Conservation (phyloP, 2,113 vertebrate genomes). For the Hymenochirus boettgeri region DNA sequence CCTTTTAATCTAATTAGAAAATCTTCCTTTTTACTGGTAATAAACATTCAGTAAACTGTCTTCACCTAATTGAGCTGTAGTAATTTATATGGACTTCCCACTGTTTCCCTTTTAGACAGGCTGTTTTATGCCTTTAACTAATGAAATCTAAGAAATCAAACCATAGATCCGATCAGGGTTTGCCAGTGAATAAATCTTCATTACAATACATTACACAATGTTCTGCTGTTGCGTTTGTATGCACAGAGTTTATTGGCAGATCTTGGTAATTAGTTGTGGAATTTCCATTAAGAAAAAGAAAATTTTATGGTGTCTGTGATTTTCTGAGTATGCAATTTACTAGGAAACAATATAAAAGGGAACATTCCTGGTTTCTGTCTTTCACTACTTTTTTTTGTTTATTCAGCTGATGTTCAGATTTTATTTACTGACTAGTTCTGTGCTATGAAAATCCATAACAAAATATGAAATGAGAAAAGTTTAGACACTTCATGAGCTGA, state of each 20-base stretch:
- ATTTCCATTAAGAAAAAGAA: slow-evolving; percentile 17
- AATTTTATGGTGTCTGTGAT: slow-evolving; percentile 12
- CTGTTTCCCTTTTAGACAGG: slow-evolving; percentile 66
- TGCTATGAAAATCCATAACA: too few species aligned
- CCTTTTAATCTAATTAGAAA: slow-evolving; percentile 96
- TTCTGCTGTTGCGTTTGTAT: slow-evolving; percentile 38
- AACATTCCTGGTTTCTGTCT: too few species aligned
- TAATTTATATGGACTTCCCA: slow-evolving; percentile 81
- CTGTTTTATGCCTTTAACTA: slow-evolving; percentile 89
- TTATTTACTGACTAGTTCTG: too few species aligned
- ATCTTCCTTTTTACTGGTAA: slow-evolving; percentile 81
- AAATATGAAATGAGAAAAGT: too few species aligned
- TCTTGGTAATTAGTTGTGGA: slow-evolving; percentile 25
- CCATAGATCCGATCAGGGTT: slow-evolving; percentile 76
- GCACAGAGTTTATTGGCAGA: slow-evolving; percentile 30
- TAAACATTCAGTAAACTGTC: slow-evolving; percentile 76
- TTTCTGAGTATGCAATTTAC: slow-evolving; percentile 7
- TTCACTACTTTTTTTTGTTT: too few species aligned
- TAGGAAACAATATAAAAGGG: too few species aligned
- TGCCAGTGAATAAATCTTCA: slow-evolving; percentile 84
- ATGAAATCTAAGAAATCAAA: slow-evolving; percentile 86
- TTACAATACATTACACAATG: slow-evolving; percentile 67
- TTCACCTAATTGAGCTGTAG: slow-evolving; percentile 66
- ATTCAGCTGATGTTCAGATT: too few species aligned
- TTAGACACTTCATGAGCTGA: too few species aligned